Conservation (phyloP, 2,113 vertebrate genomes). For the Pleuronectes platessa region DNA sequence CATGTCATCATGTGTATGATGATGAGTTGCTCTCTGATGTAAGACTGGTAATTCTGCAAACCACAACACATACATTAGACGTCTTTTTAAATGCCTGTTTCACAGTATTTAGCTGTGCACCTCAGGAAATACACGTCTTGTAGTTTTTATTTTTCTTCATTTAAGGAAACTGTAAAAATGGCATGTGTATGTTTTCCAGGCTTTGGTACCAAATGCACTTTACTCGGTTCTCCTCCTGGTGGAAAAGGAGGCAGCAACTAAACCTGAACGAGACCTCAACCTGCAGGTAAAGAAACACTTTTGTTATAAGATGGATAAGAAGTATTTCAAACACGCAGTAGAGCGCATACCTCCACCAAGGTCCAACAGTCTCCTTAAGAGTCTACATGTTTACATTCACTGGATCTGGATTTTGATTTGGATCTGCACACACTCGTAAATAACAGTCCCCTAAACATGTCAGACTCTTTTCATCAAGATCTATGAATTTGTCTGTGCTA, state of each 20-base stretch:
- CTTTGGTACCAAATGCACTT: conserved; percentile 81
- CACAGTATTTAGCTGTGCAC: background rate
- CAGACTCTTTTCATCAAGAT: too few relatives aligned
- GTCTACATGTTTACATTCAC: background rate
- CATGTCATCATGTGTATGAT: conserved; percentile 61
- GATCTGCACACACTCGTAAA: background rate
- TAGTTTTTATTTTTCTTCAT: conserved; percentile 2
- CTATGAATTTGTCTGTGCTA: too few relatives aligned
- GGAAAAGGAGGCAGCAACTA: conserved; percentile 83
- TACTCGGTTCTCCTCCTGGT: conserved; percentile 81
- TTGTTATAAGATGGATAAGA: too few relatives aligned
- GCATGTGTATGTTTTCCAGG: conserved; percentile 55
- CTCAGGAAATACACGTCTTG: background rate
- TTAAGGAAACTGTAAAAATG: conserved; percentile 13
- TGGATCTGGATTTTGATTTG: too few relatives aligned
- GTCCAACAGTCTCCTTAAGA: too few relatives aligned
- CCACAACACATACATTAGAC: conserved; percentile 33
- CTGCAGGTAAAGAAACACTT: conserved; percentile 75
- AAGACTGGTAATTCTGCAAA: conserved; percentile 38
- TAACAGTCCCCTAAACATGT: background rate
- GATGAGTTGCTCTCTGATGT: conserved; percentile 55
- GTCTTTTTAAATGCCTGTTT: conserved; percentile 17
- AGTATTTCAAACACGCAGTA: background rate
- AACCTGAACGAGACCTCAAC: conserved; percentile 78
- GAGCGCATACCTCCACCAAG: too few relatives aligned